Evolutionary conservation across 2,113 vertebrate genomes (phyloP), one percentile per base, ranked within the genome.

Genomic region (Cynoglossus semilaevis): DNA sequence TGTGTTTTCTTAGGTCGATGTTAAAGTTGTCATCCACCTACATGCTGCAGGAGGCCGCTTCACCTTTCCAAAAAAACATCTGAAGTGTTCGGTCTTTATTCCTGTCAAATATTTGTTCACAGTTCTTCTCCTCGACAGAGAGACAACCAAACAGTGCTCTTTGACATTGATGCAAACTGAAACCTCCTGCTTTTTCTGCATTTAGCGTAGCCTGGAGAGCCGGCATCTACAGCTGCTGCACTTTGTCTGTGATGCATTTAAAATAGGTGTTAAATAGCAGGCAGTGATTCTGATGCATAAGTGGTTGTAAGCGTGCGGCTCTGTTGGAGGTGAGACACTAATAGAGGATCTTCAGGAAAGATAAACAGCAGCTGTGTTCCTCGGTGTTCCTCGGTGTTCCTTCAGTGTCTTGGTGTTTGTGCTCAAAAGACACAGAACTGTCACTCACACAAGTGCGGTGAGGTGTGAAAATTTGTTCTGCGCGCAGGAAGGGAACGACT

Each of bases 21-120:
- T 58, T 45, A 65, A 68, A 72, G 52, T 57, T 7, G n/a, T 58
- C 53, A 58, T 51, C 68, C 77, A 71, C 81, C 75, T 70, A 76
- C 72, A 51, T 72, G 70, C 51, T 76, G 47, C 53, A 67, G 78
- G 59, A 76, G 75, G 67, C 14, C 22, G 67, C 29, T 1, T 9
- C 15, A 54, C 63, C 64, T 13, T 13, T 67, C 40, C 37, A 10
- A 51, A 10, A 51, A 54, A 49, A 34, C 62, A 77, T 64, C 22
- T 29, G 22, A 29, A 29, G 22, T 47, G 11, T 55, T 13, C 51
- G 67, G 40, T 74, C 18, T 53, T 51, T 68, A 59, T 63, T 43
- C 46, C 63, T 50, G 63, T 43, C 42, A 71, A 22, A 53, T 13
- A 9, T 67, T 70, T 60, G 53, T 51, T 60, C 51, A 5, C 35